Percentiles rank a stretch among this genome's conserved stretches.
Evolutionary conservation across 2,888 invertebrate species (phyloP).

Genomic region (Eupithecia insigniata): DNA sequence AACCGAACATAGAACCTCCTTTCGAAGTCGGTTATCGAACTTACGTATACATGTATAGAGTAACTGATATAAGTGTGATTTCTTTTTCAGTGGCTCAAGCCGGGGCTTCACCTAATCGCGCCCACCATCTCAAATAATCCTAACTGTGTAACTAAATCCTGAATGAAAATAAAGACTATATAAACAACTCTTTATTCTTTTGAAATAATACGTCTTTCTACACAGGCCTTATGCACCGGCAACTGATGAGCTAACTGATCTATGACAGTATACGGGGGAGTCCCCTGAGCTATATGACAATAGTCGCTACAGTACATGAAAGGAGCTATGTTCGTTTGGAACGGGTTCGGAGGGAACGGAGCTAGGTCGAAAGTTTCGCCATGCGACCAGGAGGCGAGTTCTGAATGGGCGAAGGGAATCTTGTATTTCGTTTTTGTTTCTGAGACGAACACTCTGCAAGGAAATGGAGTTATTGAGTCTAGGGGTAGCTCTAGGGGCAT

Average conservation of each 20-base stretch:
- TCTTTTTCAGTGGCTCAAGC: neutral
- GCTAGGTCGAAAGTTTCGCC: slow-evolving; percentile 70
- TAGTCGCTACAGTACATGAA: slow-evolving; percentile 81
- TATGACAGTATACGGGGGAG: slow-evolving; percentile 68
- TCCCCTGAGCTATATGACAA: slow-evolving; percentile 73
- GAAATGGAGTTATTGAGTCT: slow-evolving; percentile 13
- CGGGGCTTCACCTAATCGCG: slow-evolving; percentile 17
- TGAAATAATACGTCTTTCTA: slow-evolving; percentile 62
- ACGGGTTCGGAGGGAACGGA: slow-evolving; percentile 74
- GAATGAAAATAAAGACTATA: slow-evolving; percentile 15
- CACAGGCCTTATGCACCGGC: slow-evolving; percentile 59
- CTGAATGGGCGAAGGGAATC: slow-evolving; percentile 63
- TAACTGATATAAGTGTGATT: no score
- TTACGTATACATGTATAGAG: no score
- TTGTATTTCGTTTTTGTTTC: slow-evolving; percentile 72
- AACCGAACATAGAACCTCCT: no score
- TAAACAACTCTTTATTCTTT: slow-evolving; percentile 22
- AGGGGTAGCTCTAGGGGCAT: neutral
- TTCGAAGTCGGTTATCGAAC: no score
- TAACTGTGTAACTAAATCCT: neutral
- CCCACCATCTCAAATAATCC: slow-evolving; percentile 16
- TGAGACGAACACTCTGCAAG: slow-evolving; percentile 69
- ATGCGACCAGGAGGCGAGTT: slow-evolving; percentile 68
- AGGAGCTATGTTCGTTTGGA: slow-evolving; percentile 75
- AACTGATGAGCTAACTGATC: slow-evolving; percentile 63